Base-by-base conservation (phyloP, 2,797 vertebrate genomes). In the Enteromius viviparus region DNA sequence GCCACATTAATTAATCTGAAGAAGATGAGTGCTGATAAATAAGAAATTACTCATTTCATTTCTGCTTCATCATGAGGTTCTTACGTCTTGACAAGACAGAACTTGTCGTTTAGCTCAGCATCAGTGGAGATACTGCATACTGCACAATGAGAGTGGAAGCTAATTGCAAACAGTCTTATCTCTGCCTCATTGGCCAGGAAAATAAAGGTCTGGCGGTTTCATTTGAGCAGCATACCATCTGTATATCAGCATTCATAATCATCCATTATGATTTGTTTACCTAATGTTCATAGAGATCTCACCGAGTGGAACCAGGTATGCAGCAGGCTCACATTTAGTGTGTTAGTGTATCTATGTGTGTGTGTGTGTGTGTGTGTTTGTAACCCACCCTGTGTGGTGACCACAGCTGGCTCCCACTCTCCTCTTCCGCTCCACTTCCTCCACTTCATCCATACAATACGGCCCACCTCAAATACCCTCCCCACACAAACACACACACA, bases 331-430 rank as follows among this genome's bases (percentile, higher is more conserved):
- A 79, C 80, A 66, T 26, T 26, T 23, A 62, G 58, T 45, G 55
- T 75, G 71, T 72, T 53, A 47, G 37, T 81, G 37, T 81, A 9
- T 42, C 9, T 32, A 32, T 75, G 58, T 65, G 29, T 58, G 21
- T 58, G 53, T 65, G 29, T 58, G 21, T 58, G 53, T n/a, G 58
- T 55, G 53, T 55, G 53, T 23, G 55, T 58, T 23, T 58, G 55
- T 23, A 58, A 12, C 55, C n/a, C 55, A 23, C 55, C 9, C 55
- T 23, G n/a, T 23, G 55, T 58, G 8, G 37, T 66, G 82, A 80
- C 45, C 82, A 84, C 86, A 87, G 84, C 84, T 87, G 86, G 72
- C 81, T 87, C 72, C 47, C 64, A 66, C 26, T 55, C 34, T 78
- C 65, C 66, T 75, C 78, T 87, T 85, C 74, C 69, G 62, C 69